Base-by-base conservation (phyloP, 1,140 invertebrate genomes). In the Geopemphigus sp. region DNA sequence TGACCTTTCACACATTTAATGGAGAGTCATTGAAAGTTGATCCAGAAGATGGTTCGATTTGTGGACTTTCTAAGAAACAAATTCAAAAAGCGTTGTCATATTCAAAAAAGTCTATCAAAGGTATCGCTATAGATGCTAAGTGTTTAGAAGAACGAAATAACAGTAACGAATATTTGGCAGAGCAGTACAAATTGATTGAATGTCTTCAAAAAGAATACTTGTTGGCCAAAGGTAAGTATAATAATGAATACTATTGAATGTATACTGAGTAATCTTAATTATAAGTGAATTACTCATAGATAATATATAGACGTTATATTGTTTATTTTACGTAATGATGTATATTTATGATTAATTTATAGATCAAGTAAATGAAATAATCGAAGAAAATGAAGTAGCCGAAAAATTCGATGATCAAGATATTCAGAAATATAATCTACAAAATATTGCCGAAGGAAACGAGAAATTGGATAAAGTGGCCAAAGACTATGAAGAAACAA, bases 201-300 rank as follows among this genome's bases (percentile, higher is more conserved):
- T 70, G 66, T 70, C 66, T 70, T 70, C 66, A 70, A 1, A 26
- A 70, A 70, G 66, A 70, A 53, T 50, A 26, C 3, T 50, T 50
- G 26, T 45, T 66, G 32, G 32, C 64, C 1, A 26, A 53, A 26
- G 66, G 66, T 70, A 70, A 68, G 4, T 24, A 50, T 47, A 22
- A 14, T 24, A 0, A 47, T 6, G n/a, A 39, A 2, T 12, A 64
- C 15, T 54, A 54, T 2, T 39, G 8, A 39, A 39, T 39, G 32
- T 39, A 39, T 8, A 39, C 8, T 39, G 32, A 39, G 32, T 39
- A 39, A 39, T 39, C 32, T 39, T 39, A 4, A 39, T 39, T n/a
- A n/a, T 15, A 53, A 54, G 5, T 54, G 19, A 22, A n/a, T 5
- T 56, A n/a, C n/a, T n/a, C 8, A 8, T 56, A 56, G 1, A 56